These are phyloP conservation scores for Microcebus jonahi DNA, from an alignment of 2,113 vertebrate species.

Conservation along the genomic window DNA sequence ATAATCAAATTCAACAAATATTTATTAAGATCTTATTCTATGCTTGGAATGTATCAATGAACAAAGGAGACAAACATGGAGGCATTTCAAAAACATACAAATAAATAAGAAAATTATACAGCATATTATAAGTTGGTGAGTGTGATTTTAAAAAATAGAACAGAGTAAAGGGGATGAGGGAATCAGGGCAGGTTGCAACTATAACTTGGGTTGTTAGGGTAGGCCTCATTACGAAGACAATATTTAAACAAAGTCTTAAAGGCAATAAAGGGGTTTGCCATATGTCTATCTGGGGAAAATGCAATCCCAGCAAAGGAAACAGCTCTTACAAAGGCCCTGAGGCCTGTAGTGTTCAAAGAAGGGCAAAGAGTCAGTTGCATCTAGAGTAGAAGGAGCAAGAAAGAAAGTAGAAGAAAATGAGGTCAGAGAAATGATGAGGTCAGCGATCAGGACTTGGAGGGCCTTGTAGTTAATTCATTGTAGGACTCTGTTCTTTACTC, in stretches of 20 bases:
- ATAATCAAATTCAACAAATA: constrained; percentile 24
- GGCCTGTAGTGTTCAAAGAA: not conserved
- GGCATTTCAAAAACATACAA: not conserved
- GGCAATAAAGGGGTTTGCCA: not conserved
- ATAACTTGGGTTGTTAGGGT: not conserved
- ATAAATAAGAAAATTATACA: not conserved
- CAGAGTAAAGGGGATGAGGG: not conserved
- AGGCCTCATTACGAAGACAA: not conserved
- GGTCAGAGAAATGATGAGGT: not conserved
- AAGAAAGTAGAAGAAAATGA: not conserved
- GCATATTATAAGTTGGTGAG: not conserved
- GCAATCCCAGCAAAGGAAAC: not conserved
- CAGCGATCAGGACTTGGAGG: not conserved
- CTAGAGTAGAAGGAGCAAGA: not conserved
- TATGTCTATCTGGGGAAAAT: not conserved
- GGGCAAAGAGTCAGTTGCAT: not conserved
- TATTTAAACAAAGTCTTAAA: not conserved
- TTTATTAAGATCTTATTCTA: not conserved
- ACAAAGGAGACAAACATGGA: not conserved
- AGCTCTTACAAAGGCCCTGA: not conserved
- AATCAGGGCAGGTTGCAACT: not conserved
- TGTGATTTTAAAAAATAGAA: not conserved
- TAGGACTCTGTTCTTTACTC: not conserved
- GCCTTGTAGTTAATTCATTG: not conserved
- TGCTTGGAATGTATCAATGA: not conserved